Conservation (phyloP, 2,888 invertebrate genomes). For the Alitta virens region DNA sequence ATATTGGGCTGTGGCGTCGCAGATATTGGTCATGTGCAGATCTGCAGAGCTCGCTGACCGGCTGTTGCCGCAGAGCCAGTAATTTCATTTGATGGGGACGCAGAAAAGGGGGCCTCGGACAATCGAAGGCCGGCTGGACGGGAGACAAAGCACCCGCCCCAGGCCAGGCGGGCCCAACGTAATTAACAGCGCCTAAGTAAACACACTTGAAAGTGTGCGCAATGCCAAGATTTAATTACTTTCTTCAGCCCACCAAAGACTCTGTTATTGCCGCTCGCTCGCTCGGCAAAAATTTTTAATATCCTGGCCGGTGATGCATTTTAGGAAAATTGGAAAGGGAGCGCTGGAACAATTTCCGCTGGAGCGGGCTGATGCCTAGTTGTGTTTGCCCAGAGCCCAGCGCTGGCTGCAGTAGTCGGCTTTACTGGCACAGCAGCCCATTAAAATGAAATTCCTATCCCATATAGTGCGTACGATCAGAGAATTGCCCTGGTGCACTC, state of each 20-base stretch:
- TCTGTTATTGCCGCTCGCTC: neutral
- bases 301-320: constrained; percentile 1
- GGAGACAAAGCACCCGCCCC: neutral
- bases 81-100: too few relatives aligned
- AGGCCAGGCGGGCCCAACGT: neutral
- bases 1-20: too few relatives aligned
- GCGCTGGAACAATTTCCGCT: neutral
- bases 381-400: too few relatives aligned
- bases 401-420: too few relatives aligned
- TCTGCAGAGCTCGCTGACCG: too few relatives aligned
- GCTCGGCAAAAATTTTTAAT: neutral
- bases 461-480: too few relatives aligned
- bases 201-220: constrained; percentile 1
- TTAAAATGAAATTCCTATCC: too few relatives aligned
- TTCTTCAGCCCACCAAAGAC: neutral
- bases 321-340: neutral
- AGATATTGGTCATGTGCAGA: too few relatives aligned
- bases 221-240: neutral
- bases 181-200: constrained; percentile 1
- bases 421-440: too few relatives aligned
- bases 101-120: neutral
- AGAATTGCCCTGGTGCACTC: too few relatives aligned
- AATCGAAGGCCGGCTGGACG: neutral
- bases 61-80: too few relatives aligned
- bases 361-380: neutral